Base-by-base conservation (phyloP, 2,888 invertebrate genomes). In the Agriotes lineatus region DNA sequence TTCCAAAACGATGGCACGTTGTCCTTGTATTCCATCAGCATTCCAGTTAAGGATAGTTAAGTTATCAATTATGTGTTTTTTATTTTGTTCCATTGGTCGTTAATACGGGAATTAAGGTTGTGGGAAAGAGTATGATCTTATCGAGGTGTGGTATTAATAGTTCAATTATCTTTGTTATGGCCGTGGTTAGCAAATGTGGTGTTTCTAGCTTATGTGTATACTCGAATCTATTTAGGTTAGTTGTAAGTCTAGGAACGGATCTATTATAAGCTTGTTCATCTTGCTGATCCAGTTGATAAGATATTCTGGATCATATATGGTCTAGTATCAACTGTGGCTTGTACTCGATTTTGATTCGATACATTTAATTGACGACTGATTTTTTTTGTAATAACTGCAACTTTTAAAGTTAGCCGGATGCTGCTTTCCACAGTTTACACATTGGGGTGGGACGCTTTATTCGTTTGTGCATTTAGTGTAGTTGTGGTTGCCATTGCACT, bases 401-500 rank as follows among this genome's bases (percentile, higher is more conserved):
- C 30, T 16, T 52, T 52, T 52, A 25, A 30, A 52, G 52, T 52
- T 52, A 5, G 25, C 52, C 7, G 30, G 12, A 30, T 14, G 52
- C 5, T 30, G 16, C 18, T 33, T 16, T 52, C 30, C 16, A 16
- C 52, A 52, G 33, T 52, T 52, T 16, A 52, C 52, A 52, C 52
- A 52, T 22, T 52, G 25, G n/a, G 52, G 52, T 10, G 45, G 45
- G 18, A 12, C 12, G n/a, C 20, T 22, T 22, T 20, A 12, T 3
- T 45, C 10, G 18, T 45, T 45, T 1, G 45, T 48, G n/a, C 58
- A 62, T 61, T 42, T 20, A 35, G 9, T 48, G 19, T 59, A 60
- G 25, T 60, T 12, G 19, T 67, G 56, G 30, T 16, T 50, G 25
- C 44, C 50, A 10, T 25, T 48, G 35, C 67, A 67, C 39, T 62